These are phyloP conservation scores for Xyrauchen texanus DNA, from an alignment of 2,113 vertebrate genomes.

Conservation along the genomic window DNA sequence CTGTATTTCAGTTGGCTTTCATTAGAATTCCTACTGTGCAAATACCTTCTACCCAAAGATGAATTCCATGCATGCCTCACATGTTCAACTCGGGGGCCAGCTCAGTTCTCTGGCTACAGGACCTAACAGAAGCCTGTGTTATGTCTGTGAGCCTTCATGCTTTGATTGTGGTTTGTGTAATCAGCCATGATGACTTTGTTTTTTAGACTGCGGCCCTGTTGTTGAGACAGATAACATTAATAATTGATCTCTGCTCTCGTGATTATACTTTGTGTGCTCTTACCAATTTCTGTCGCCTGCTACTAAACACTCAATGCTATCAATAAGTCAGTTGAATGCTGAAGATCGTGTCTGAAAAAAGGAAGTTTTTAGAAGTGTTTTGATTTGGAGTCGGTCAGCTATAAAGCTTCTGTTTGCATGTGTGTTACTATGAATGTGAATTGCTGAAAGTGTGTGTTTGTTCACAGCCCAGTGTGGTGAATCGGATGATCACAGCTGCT, in stretches of 20 bases:
- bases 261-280: no score
- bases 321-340: no score
- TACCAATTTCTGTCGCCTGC: no score
- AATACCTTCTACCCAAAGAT: slow-evolving; percentile 37
- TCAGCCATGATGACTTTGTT: not conserved
- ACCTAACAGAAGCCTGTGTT: slow-evolving; percentile 16
- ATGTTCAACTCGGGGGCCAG: slow-evolving; percentile 6
- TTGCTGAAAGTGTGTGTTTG: not conserved
- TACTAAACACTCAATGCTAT: no score
- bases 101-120: slow-evolving; percentile 4
- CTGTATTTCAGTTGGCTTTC: not conserved
- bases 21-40: not conserved
- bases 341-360: no score
- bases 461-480: slow-evolving; percentile 85
- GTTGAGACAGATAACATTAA: not conserved
- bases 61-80: slow-evolving; percentile 50
- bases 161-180: not conserved
- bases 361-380: no score
- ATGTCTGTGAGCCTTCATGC: not conserved
- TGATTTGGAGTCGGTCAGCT: no score
- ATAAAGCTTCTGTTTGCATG: not conserved
- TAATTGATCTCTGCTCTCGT: no score
- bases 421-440: not conserved
- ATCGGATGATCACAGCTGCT: slow-evolving; percentile 92
- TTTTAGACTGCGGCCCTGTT: not conserved